Percentiles rank a stretch among this genome's conserved stretches.
Conservation (phyloP, 2,113 vertebrate species). For the Semicossyphus pulcher region DNA sequence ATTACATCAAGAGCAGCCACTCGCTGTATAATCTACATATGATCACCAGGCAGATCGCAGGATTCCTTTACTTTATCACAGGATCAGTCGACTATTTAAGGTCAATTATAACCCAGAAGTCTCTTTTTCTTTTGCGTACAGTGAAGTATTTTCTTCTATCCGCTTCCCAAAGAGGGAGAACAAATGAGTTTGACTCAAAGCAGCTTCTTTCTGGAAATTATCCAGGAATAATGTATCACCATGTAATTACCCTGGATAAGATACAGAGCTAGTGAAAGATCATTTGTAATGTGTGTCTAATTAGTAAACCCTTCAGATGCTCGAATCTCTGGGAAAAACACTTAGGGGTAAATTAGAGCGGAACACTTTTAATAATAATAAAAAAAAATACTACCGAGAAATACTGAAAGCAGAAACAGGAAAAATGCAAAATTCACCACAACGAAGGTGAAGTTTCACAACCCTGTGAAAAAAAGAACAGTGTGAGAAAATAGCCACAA, state of each 20-base stretch:
- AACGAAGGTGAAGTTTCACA: conserved; percentile 61
- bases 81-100: conserved; percentile 29
- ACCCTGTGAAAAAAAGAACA: conserved; percentile 55
- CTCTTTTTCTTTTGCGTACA: conserved; percentile 45
- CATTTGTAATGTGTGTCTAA: conserved; percentile 87
- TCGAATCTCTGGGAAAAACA: conserved; percentile 80
- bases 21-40: conserved; percentile 53
- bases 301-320: conserved; percentile 85
- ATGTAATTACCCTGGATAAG: conserved; percentile 86
- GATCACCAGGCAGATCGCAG: conserved; percentile 50
- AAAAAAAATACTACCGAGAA: conserved; percentile 44
- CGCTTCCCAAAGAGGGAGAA: conserved; percentile 62
- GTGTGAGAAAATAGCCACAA: conserved; percentile 76
- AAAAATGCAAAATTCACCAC: conserved; percentile 56
- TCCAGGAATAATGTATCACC: conserved; percentile 84
- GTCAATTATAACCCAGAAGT: conserved; percentile 38
- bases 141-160: conserved; percentile 18
- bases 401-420: conserved; percentile 59
- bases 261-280: conserved; percentile 85
- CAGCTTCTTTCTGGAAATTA: conserved; percentile 84
- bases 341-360: conserved; percentile 77
- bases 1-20: conserved; percentile 53
- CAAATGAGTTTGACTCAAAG: conserved; percentile 81
- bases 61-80: conserved; percentile 30
- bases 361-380: conserved; percentile 67